A percentile compares a stretch with the other conserved stretches of the same genome.
phyloP scores from a whole-genome alignment of 2,888 invertebrate genomes.

The Spodoptera picta region DNA sequence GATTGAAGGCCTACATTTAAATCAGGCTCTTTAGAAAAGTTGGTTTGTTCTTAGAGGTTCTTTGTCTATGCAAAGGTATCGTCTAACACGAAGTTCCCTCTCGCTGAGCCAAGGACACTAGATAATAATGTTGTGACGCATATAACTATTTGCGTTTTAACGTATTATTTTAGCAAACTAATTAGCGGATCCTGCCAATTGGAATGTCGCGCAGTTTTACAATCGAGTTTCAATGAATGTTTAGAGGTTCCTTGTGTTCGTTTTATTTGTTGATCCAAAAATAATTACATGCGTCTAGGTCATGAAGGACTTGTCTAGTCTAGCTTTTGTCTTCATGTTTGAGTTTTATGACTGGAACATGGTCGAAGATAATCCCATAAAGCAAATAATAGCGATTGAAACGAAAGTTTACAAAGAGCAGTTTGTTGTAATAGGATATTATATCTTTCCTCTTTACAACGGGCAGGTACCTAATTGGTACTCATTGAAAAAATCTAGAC shows the following conservation, averaged over 20 bases:
- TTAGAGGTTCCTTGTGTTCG: constrained; percentile 1
- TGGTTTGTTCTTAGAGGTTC: constrained; percentile 21
- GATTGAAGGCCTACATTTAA: constrained; percentile 20
- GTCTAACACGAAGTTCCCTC: constrained; percentile 14
- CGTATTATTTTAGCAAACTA: constrained; percentile 33
- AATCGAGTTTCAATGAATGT: constrained; percentile 13
- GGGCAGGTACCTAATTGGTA: too few species aligned
- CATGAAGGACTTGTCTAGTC: too few species aligned
- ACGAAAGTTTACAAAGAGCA: too few species aligned
- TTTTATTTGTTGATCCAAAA: neutral
- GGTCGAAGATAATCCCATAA: too few species aligned
- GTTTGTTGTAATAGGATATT: too few species aligned
- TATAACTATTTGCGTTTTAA: constrained; percentile 26
- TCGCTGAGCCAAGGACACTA: constrained; percentile 31
- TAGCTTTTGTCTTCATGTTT: too few species aligned
- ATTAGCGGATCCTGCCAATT: constrained; percentile 25
- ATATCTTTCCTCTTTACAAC: too few species aligned
- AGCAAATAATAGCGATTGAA: too few species aligned
- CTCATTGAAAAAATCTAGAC: neutral
- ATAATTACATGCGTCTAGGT: neutral
- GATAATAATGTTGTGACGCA: constrained; percentile 34
- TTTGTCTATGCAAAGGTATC: constrained; percentile 40
- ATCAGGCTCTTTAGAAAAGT: constrained; percentile 13
- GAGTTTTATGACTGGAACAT: too few species aligned
- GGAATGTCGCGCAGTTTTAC: constrained; percentile 25